Percentiles rank a stretch among this genome's conserved stretches.
Conservation (phyloP, 2,113 vertebrate genomes). For the Toxostoma redivivum region DNA sequence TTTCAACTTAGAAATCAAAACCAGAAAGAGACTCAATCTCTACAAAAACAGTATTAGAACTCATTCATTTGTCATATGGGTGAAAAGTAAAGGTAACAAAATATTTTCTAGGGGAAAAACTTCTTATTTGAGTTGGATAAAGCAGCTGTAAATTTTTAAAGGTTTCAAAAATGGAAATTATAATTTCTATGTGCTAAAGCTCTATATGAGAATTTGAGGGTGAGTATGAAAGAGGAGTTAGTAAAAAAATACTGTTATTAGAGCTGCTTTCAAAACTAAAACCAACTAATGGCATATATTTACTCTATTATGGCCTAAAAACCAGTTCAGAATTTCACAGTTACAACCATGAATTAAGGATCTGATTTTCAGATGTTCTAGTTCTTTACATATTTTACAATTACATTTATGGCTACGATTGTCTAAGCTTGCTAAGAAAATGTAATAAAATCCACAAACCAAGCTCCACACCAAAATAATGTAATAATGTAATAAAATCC, state of each 20-base stretch:
- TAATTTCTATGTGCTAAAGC: neutral
- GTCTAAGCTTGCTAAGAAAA: neutral
- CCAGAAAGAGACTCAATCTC: neutral
- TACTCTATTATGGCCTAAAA: neutral
- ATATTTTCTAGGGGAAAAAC: neutral
- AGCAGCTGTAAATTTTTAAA: neutral
- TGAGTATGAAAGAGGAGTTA: neutral
- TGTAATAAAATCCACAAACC: neutral
- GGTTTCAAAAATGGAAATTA: neutral
- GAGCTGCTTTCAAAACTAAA: neutral
- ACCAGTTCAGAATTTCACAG: neutral
- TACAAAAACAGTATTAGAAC: slow-evolving; percentile 43
- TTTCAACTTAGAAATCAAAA: slow-evolving; percentile 26
- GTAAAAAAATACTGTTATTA: neutral
- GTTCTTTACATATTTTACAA: neutral
- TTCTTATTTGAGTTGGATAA: neutral
- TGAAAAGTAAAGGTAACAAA: neutral
- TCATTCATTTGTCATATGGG: neutral
- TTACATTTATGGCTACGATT: neutral
- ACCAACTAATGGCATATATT: neutral
- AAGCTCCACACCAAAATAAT: neutral
- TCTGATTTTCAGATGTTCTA: neutral
- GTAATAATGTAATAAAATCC: neutral
- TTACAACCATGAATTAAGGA: neutral
- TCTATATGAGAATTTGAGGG: neutral